Evolutionary conservation across 2,888 invertebrate genomes (phyloP), one percentile per base, ranked within the genome.

Genomic region (Microdon myrmicae): DNA sequence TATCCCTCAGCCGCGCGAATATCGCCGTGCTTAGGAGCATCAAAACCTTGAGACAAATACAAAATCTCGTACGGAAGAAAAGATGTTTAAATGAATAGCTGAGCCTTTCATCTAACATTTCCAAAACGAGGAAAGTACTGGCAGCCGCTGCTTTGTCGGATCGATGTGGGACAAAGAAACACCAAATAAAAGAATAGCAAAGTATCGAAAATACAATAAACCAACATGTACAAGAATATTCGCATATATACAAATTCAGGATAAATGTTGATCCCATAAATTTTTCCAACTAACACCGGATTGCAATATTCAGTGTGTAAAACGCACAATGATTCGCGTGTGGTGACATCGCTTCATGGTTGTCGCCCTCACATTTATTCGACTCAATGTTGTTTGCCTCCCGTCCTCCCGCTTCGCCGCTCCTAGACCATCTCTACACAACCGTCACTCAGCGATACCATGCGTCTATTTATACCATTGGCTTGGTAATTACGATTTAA

Each of bases 401-500:
- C 5, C 12, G 20, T 34, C n/a, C 9, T 16, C 17, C 31, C n/a
- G 4, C 29, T 17, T 12, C 20, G 2, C 7, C 8, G 8, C 28
- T 2, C 9, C 28, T 34, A 9, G 13, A 26, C 39, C 20, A 20
- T 20, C 26, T 19, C 6, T 6, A 39, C 35, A 16, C 38, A 37
- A 7, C 29, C 19, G 16, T 34, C 25, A 32, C 31, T 16, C 8
- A 22, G 8, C 26, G 19, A 10, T 26, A 28, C n/a, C 29, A 3
- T 16, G 45, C 25, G 43, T 56, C 56, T 56, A 61, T 61, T 56
- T 45, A n/a, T n/a, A n/a, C n/a, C n/a, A 61, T 49, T 51, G 39
- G 49, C 45, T 12, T 58, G 61, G 61, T 64, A 64, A 64, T 64
- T 64, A 64, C 61, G 61, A 58, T 64, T 64, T 64, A 64, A 64